Percentiles rank a stretch among this genome's conserved stretches.
phyloP scores from a whole-genome alignment of 2,797 vertebrate genomes.

The Salmo trutta region DNA sequence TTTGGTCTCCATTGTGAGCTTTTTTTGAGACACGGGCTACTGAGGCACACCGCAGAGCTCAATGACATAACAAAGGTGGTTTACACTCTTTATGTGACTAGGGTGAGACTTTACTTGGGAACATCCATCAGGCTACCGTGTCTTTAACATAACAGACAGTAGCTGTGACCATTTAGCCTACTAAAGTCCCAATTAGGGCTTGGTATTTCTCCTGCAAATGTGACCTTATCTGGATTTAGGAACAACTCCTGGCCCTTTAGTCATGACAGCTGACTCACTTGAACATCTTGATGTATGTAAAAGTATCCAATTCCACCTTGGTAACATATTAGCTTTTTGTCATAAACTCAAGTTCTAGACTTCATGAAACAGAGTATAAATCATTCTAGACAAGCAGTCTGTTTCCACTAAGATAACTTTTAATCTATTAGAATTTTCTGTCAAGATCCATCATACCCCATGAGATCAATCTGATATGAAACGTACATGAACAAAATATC shows the following conservation, averaged over 20 bases:
- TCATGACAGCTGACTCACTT: too few relatives aligned
- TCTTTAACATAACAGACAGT: not conserved
- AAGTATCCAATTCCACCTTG: too few relatives aligned
- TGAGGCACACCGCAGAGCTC: not conserved
- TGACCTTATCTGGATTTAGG: too few relatives aligned
- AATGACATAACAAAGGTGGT: not conserved
- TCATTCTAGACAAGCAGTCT: slow-evolving; percentile 25
- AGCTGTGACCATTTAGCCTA: not conserved
- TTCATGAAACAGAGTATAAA: slow-evolving; percentile 16
- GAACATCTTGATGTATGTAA: too few relatives aligned
- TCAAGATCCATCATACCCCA: slow-evolving; percentile 6
- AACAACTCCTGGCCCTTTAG: too few relatives aligned
- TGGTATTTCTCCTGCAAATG: not conserved
- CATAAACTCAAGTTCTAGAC: not conserved
- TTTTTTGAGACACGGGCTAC: slow-evolving; percentile 14
- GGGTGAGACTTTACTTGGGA: not conserved
- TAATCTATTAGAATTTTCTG: not conserved
- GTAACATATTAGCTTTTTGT: too few relatives aligned
- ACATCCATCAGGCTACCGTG: not conserved
- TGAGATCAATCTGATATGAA: slow-evolving; percentile 26
- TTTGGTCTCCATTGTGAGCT: slow-evolving; percentile 37
- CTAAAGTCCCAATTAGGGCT: not conserved
- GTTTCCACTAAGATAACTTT: slow-evolving; percentile 11
- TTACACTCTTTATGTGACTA: not conserved
- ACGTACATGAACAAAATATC: slow-evolving; percentile 16